These are phyloP conservation scores for Octodonta nipae DNA, from an alignment of 2,888 invertebrate species.

Conservation along the genomic window DNA sequence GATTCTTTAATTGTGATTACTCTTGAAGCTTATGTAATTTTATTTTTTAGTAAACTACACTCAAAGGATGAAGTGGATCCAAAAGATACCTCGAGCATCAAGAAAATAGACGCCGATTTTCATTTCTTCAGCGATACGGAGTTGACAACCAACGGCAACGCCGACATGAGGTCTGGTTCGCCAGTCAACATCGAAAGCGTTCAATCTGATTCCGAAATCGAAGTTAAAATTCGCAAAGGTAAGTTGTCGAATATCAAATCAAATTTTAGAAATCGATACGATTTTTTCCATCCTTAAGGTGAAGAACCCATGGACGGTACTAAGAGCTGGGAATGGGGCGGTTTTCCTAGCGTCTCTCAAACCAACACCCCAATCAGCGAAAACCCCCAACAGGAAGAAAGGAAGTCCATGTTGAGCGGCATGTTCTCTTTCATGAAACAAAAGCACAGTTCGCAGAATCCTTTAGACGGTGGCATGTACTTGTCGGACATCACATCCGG, in stretches of 20 bases:
- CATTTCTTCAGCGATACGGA: slow-evolving; percentile 92
- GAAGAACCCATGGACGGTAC: slow-evolving; percentile 26
- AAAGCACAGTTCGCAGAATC: slow-evolving; percentile 30
- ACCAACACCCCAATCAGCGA: slow-evolving; percentile 23
- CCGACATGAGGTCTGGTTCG: slow-evolving; percentile 52
- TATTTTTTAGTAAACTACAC: not conserved
- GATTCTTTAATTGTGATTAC: too few relatives aligned
- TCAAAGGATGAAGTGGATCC: not conserved
- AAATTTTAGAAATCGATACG: too few relatives aligned
- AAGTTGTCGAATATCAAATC: too few relatives aligned
- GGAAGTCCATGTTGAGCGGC: slow-evolving; percentile 66
- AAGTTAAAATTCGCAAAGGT: slow-evolving; percentile 45
- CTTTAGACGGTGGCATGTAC: slow-evolving; percentile 65
- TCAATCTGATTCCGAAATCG: slow-evolving; percentile 90
- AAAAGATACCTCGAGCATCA: slow-evolving; percentile 17
- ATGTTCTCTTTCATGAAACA: slow-evolving; percentile 89
- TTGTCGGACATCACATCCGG: slow-evolving; percentile 82
- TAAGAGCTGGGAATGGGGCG: slow-evolving; percentile 85
- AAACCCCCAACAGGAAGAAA: slow-evolving; percentile 21
- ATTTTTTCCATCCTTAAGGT: slow-evolving; percentile 6
- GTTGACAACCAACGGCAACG: slow-evolving; percentile 52
- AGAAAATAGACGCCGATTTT: slow-evolving; percentile 49
- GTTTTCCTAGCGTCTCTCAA: slow-evolving; percentile 47
- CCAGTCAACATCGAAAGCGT: slow-evolving; percentile 46
- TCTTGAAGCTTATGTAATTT: not conserved